Evolutionary conservation across 2,797 vertebrate species (phyloP).

Genomic region (Melanogrammus aeglefinus): DNA sequence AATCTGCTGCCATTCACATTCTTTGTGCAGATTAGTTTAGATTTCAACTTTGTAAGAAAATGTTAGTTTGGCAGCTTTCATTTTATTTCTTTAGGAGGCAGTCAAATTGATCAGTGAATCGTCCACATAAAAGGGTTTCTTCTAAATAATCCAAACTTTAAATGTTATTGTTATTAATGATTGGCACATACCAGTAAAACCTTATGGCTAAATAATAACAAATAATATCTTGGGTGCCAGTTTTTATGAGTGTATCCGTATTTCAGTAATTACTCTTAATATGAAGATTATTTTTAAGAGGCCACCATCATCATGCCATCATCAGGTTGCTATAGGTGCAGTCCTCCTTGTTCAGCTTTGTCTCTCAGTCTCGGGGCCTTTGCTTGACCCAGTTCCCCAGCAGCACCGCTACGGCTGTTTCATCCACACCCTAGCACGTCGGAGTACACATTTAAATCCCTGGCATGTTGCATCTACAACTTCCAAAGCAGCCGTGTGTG

Average conservation of each 20-base stretch:
- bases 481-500: slow-evolving; percentile 27
- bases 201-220: not conserved
- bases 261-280: not conserved
- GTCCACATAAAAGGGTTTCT: not conserved
- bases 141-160: not conserved
- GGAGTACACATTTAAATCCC: not conserved
- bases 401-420: not conserved
- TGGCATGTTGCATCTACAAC: slow-evolving; percentile 28
- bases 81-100: not conserved
- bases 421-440: not conserved
- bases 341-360: not conserved
- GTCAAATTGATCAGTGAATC: not conserved
- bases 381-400: not conserved
- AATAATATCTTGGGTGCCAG: not conserved
- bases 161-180: not conserved
- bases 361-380: not conserved
- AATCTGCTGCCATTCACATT: not conserved
- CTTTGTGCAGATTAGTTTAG: not conserved
- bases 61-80: not conserved
- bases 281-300: not conserved
- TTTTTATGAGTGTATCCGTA: not conserved
- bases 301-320: too few relatives aligned
- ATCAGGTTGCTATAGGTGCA: too few relatives aligned
- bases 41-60: slow-evolving; percentile 26
- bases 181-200: not conserved